These are phyloP conservation scores for Ariolimax columbianus DNA, from an alignment of 2,888 invertebrate genomes.

Conservation along the genomic window DNA sequence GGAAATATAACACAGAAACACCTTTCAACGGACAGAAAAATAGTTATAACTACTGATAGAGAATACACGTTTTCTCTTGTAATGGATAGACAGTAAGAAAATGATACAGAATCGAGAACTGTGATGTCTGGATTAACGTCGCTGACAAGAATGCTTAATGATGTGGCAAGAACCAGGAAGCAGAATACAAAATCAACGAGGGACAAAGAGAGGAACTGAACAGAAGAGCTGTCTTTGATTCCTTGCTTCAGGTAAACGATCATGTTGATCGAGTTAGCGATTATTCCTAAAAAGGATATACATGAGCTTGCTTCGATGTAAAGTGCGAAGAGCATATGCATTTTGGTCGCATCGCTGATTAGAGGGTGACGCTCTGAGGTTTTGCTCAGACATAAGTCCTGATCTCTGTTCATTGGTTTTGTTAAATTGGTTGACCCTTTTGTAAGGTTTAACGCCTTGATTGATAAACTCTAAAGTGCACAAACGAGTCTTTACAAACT, in stretches of 20 bases:
- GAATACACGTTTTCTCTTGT: neutral
- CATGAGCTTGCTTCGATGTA: neutral
- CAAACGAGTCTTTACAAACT: no score
- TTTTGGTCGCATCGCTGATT: no score
- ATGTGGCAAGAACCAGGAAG: neutral
- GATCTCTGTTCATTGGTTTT: no score
- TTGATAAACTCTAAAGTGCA: no score
- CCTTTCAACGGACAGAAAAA: conserved; percentile 6
- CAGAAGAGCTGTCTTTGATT: conserved; percentile 15
- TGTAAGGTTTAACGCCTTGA: no score
- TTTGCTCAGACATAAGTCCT: no score
- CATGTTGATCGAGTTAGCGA: conserved; percentile 21
- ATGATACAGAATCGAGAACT: neutral
- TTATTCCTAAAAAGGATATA: neutral
- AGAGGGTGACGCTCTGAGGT: no score
- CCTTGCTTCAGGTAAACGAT: neutral
- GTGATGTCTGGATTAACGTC: neutral
- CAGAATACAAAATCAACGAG: neutral
- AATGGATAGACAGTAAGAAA: neutral
- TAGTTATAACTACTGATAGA: neutral
- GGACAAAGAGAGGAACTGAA: conserved; percentile 5
- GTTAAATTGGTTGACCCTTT: no score
- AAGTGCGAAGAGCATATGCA: neutral
- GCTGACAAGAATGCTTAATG: no score
- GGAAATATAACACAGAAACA: conserved; percentile 10